A percentile compares a stretch with the other conserved stretches of the same genome.
Conservation (phyloP, 2,113 vertebrate species). For the Hyaena hyaena region DNA sequence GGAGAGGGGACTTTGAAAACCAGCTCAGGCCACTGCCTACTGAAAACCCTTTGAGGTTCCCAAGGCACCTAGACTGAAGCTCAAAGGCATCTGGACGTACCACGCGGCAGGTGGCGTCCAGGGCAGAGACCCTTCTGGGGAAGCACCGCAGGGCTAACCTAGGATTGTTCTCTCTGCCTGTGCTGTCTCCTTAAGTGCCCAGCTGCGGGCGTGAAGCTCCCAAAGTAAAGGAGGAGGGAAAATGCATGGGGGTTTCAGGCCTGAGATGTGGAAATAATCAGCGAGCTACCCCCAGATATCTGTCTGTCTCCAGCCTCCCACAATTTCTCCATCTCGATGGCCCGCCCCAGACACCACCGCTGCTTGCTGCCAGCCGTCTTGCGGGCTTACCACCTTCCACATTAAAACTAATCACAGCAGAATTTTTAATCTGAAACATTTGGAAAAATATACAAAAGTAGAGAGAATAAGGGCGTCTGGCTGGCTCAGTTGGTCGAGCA, state of each 20-base stretch:
- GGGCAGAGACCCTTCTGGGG: not conserved
- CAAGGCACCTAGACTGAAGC: not conserved
- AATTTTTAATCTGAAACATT: not conserved
- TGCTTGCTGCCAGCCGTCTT: not conserved
- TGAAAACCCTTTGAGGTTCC: not conserved
- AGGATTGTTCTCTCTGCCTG: not conserved
- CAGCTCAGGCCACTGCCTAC: not conserved
- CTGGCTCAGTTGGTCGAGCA: not conserved
- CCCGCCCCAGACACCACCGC: not conserved
- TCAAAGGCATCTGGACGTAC: not conserved
- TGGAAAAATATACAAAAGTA: not conserved
- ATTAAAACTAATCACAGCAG: not conserved
- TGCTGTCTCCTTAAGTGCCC: too few relatives aligned
- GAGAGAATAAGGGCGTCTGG: not conserved
- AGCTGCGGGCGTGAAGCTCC: too few relatives aligned
- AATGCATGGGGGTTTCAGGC: not conserved
- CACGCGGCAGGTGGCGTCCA: not conserved
- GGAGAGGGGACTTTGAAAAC: not conserved
- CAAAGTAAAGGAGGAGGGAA: not conserved
- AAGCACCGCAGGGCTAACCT: not conserved
- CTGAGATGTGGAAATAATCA: not conserved
- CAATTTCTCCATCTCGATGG: not conserved
- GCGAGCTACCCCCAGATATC: too few relatives aligned
- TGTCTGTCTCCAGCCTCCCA: not conserved
- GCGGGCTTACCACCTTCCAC: not conserved